Base-by-base conservation (phyloP, 1,140 invertebrate genomes). In the Pseudomyrmex gracilis region DNA sequence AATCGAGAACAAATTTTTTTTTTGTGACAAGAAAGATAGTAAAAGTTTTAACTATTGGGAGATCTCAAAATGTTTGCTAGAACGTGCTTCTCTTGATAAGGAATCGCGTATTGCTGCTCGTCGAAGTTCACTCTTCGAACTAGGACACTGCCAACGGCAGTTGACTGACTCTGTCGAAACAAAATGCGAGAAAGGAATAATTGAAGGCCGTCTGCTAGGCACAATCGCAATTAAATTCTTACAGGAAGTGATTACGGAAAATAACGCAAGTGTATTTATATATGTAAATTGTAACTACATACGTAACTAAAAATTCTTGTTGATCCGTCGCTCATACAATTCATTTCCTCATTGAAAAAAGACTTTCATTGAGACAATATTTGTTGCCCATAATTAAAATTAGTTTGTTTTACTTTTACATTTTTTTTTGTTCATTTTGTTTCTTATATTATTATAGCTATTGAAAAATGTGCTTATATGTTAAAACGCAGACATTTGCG, bases 91-190 rank as follows among this genome's bases (percentile, higher is more conserved):
- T 34, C 17, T 47, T 24, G 51, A 15, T 24, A 24, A 70, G 9
- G 7, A 80, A 80, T 12, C 15, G 53, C 43, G 13, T 58, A 12
- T 45, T 47, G 43, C 49, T 58, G 45, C 43, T 43, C 34, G 15
- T 3, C 34, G 1, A 13, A 60, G 15, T 34, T 34, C 34, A 34
- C 34, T 34, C 1, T 34, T 5, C 17, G 7, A 63, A 63, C 24
- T 63, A 24, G 61, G 34, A 24, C 61, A 64, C 34, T 64, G 61
- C 20, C 15, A 43, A 60, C 45, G 17, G 15, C 5, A 78, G 66
- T 78, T 78, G n/a, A 78, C 70, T 60, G 76, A 60, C 55, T 34
- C 24, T 10, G 43, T 34, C 22, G 53, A 68, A 70, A 78, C 20
- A 24, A 71, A 49, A 80, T 43, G 17, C 34, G 43, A 12, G 5